Conservation (phyloP, 1,140 invertebrate genomes). For the Caligus rogercresseyi region DNA sequence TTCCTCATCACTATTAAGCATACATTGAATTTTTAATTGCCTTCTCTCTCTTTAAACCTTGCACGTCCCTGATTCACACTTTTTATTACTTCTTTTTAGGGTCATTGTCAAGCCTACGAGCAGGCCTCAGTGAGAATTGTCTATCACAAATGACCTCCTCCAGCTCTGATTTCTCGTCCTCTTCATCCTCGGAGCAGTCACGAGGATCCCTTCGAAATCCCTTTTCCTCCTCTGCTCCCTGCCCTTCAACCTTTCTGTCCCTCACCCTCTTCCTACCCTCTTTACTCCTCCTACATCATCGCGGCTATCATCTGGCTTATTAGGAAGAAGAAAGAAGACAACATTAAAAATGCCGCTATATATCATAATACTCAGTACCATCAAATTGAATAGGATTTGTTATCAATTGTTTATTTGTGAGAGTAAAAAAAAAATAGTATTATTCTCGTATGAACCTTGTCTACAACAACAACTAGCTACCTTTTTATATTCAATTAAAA, state of each 20-base stretch:
- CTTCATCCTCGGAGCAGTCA: not conserved
- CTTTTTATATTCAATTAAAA: no score
- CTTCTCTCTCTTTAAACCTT: not conserved
- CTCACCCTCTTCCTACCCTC: not conserved
- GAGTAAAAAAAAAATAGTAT: no score
- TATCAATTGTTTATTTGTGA: no score
- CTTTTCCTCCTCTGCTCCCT: not conserved
- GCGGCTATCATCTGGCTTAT: no score
- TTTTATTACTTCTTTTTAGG: slow-evolving; percentile 4
- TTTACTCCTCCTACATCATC: not conserved
- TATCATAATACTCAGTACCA: no score
- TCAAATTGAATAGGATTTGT: no score
- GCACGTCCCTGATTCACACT: not conserved
- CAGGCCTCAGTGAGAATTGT: not conserved
- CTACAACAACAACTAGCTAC: no score
- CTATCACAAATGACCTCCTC: not conserved
- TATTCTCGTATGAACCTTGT: no score
- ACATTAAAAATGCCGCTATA: no score
- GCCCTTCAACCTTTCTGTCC: not conserved
- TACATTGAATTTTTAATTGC: no score
- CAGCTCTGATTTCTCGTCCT: not conserved
- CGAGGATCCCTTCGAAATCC: not conserved
- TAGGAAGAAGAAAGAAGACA: no score
- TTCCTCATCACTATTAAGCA: no score
- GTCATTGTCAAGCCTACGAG: slow-evolving; percentile 16